Evolutionary conservation across 2,888 invertebrate genomes (phyloP).

Genomic region (Blomia tropicalis): DNA sequence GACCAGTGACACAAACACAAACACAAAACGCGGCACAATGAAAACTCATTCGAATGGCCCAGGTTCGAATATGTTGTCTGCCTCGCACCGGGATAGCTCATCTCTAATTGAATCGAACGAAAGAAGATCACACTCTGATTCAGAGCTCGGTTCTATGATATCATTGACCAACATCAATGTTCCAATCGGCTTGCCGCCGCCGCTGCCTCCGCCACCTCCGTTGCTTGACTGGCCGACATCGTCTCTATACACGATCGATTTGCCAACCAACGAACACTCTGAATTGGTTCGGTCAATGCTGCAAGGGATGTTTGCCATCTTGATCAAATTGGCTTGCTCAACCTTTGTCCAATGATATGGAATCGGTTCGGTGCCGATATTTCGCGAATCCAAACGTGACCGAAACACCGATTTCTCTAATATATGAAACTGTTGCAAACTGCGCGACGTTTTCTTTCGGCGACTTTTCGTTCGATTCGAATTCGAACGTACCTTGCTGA

Average conservation of each 20-base stretch:
- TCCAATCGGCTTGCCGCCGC: no score
- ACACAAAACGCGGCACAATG: no score
- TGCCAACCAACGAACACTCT: neutral
- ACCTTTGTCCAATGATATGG: neutral
- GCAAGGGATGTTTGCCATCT: neutral
- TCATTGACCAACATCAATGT: neutral
- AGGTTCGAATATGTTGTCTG: slow-evolving; percentile 4
- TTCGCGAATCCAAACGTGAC: neutral
- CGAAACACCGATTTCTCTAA: slow-evolving; percentile 3
- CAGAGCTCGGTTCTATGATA: neutral
- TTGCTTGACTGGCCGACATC: neutral
- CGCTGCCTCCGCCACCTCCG: neutral
- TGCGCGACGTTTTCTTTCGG: slow-evolving; percentile 2
- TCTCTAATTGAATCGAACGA: neutral
- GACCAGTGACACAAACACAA: no score
- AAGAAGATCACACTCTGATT: neutral
- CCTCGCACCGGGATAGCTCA: neutral
- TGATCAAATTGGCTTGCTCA: neutral
- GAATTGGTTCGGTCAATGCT: neutral
- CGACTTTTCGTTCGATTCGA: neutral
- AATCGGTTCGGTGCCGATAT: neutral
- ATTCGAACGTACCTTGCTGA: neutral
- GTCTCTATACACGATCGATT: neutral
- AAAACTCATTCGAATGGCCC: no score
- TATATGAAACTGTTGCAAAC: slow-evolving; percentile 2